These are phyloP conservation scores for Pteromalus puparum DNA, from an alignment of 1,140 invertebrate genomes.

Conservation along the genomic window DNA sequence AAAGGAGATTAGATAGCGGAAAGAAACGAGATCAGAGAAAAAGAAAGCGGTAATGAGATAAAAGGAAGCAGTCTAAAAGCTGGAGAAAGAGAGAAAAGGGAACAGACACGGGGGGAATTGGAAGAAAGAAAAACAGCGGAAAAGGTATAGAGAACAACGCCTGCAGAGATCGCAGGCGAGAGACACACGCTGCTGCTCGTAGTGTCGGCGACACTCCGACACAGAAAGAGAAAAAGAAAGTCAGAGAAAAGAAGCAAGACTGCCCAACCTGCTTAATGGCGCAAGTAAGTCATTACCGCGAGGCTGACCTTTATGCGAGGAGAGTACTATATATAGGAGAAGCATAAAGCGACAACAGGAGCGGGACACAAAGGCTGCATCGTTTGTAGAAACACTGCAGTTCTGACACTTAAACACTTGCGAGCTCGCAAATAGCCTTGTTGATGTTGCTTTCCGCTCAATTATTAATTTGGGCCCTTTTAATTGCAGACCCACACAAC, in stretches of 20 bases:
- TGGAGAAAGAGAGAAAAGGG: not conserved
- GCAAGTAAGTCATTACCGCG: conserved; percentile 35
- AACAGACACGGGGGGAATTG: conserved; percentile 4
- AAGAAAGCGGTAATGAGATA: not conserved
- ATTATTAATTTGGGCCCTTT: not conserved
- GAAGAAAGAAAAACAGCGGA: conserved; percentile 5
- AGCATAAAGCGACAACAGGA: not conserved
- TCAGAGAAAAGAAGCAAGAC: not conserved
- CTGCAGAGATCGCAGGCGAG: not conserved
- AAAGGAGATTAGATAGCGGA: not conserved
- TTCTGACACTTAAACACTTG: not conserved
- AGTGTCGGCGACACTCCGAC: not conserved
- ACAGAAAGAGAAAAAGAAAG: not conserved
- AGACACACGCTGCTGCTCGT: not conserved
- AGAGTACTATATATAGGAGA: not conserved
- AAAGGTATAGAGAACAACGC: not conserved
- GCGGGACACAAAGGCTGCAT: not conserved
- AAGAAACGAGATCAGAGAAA: not conserved
- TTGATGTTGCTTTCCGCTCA: not conserved
- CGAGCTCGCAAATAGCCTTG: not conserved
- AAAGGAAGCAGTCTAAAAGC: not conserved
- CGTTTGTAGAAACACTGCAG: conserved; percentile 24
- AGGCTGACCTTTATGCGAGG: not conserved
- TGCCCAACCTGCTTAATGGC: conserved; percentile 26
- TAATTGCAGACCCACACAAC: too few species aligned